These are phyloP conservation scores for Desmophyllum pertusum DNA, from an alignment of 92 coral and sea anemone genomes.

Conservation along the genomic window DNA sequence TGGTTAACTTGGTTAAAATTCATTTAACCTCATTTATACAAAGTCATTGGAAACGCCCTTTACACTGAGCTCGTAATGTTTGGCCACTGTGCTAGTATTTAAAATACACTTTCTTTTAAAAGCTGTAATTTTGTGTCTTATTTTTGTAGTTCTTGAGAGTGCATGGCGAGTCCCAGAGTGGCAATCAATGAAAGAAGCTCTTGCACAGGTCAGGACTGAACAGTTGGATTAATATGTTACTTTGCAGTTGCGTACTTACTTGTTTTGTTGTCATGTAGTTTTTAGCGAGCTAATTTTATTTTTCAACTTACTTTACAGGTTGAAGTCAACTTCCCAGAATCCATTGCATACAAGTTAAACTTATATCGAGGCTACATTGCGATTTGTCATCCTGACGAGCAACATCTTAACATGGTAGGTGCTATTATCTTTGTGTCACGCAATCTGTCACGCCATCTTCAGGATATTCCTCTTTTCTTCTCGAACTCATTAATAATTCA, in stretches of 20 bases:
- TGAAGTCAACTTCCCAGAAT: conserved; percentile 94
- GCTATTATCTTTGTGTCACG: background rate
- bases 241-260: background rate
- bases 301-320: conserved; percentile 54
- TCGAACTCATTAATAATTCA: no score
- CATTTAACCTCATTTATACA: background rate
- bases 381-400: conserved; percentile 97
- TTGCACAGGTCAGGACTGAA: conserved; percentile 79
- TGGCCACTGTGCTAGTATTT: background rate
- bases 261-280: background rate
- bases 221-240: background rate
- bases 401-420: conserved; percentile 94
- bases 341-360: conserved; percentile 88
- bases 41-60: background rate
- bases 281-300: background rate
- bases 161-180: conserved; percentile 99
- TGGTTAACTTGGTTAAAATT: no score
- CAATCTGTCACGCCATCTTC: no score
- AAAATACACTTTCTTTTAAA: background rate
- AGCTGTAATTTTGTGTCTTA: background rate
- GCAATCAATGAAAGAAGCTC: conserved; percentile 99
- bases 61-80: background rate
- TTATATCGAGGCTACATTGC: conserved; percentile 95
- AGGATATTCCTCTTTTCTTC: no score
- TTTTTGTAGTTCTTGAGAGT: conserved; percentile 81